Conservation (phyloP, 2,797 vertebrate genomes). For the Malurus splendens region DNA sequence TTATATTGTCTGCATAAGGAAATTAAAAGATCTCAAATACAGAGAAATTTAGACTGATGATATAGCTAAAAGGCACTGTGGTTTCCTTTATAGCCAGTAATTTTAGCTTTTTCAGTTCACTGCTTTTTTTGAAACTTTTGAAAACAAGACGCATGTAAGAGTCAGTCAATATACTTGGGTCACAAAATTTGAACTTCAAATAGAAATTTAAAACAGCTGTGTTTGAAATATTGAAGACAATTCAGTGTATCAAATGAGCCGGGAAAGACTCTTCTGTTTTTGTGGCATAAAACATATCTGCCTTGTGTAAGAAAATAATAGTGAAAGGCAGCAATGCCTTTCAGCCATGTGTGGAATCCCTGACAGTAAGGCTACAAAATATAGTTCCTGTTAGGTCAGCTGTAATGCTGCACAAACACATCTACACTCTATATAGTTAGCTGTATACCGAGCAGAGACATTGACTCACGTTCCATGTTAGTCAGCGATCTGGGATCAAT, state of each 20-base stretch:
- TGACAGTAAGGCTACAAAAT: neutral
- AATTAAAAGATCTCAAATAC: slow-evolving; percentile 9
- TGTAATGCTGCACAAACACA: neutral
- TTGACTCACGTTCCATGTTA: neutral
- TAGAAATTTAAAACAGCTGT: neutral
- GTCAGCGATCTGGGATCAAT: neutral
- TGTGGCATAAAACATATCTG: neutral
- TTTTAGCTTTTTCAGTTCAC: neutral
- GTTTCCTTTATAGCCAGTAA: neutral
- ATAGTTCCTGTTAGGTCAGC: neutral
- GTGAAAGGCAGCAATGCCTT: neutral
- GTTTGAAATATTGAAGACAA: neutral
- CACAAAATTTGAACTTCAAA: neutral
- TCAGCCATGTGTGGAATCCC: neutral
- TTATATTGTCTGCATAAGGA: neutral
- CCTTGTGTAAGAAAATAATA: neutral
- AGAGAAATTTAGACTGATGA: neutral
- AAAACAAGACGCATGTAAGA: neutral
- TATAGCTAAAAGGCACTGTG: neutral
- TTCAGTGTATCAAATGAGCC: neutral
- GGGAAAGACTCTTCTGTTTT: neutral
- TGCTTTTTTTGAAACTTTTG: neutral
- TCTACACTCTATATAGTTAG: neutral
- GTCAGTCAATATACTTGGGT: neutral
- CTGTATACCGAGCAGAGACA: neutral